Evolutionary conservation across 2,797 vertebrate species (phyloP).

Genomic region (Phataginus tetradactyla): DNA sequence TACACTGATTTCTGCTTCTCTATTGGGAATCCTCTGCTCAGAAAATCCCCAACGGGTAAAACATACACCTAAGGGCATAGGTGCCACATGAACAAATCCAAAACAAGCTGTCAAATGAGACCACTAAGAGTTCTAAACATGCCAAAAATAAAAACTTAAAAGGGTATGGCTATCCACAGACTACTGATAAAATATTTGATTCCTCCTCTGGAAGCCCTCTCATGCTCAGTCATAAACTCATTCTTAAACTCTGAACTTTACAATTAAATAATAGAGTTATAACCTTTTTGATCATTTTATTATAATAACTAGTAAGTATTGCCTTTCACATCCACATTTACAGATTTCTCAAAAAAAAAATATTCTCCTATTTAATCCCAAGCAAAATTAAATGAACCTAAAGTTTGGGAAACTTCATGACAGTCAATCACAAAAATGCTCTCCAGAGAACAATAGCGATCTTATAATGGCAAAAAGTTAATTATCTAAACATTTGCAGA

Average conservation of each 20-base stretch:
- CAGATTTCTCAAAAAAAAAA: conserved; percentile 31
- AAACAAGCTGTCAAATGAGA: background rate
- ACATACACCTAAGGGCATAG: background rate
- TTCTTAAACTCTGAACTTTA: conserved; percentile 58
- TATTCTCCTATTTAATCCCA: conserved; percentile 59
- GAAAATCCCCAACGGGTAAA: background rate
- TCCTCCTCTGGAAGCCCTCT: conserved; percentile 27
- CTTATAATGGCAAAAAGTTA: conserved; percentile 52
- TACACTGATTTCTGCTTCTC: background rate
- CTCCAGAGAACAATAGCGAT: conserved; percentile 63
- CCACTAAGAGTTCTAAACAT: background rate
- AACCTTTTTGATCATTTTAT: conserved; percentile 58
- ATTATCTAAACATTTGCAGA: conserved; percentile 66
- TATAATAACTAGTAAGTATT: conserved; percentile 51
- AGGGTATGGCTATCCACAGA: background rate
- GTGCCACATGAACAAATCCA: background rate
- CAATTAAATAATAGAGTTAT: conserved; percentile 37
- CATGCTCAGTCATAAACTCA: background rate
- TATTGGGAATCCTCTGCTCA: background rate
- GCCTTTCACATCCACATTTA: conserved; percentile 19
- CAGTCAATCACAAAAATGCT: conserved; percentile 30
- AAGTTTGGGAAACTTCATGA: conserved; percentile 63
- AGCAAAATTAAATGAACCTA: conserved; percentile 72
- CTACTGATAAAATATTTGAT: background rate
- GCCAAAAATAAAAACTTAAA: background rate